Conservation (phyloP, 53 echinoderm and acorn worm genomes). For the Mesocentrotus franciscanus region DNA sequence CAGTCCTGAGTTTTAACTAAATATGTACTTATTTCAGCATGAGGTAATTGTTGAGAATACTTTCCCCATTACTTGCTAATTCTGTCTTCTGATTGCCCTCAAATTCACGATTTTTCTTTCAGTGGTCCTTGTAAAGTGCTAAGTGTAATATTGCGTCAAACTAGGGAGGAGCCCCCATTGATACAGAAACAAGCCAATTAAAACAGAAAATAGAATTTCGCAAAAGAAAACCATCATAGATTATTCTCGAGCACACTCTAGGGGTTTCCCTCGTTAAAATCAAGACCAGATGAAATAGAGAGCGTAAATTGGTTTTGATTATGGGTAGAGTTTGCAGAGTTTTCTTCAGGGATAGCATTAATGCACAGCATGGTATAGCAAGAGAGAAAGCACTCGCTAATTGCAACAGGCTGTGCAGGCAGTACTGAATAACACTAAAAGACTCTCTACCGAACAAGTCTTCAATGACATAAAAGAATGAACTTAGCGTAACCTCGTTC, state of each 20-base stretch:
- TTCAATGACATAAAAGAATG: neutral
- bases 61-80: neutral
- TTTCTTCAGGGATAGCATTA: conserved; percentile 34
- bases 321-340: neutral
- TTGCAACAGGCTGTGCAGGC: conserved; percentile 18
- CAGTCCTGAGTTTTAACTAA: too few species aligned
- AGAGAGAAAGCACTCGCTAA: conserved; percentile 4
- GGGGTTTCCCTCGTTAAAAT: conserved; percentile 38
- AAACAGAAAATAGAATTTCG: neutral
- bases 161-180: neutral
- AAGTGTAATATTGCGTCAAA: neutral
- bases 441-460: neutral
- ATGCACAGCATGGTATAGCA: neutral
- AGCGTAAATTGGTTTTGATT: conserved; percentile 45
- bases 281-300: conserved; percentile 45
- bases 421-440: neutral
- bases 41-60: neutral
- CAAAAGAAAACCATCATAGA: neutral
- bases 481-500: neutral
- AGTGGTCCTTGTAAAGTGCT: neutral
- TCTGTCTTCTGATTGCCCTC: neutral
- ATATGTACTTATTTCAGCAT: neutral
- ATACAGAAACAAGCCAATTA: conserved; percentile 34
- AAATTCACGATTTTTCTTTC: neutral
- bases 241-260: conserved; percentile 12